A percentile compares a stretch with the other conserved stretches of the same genome.
Conservation (phyloP, 1,140 invertebrate species). For the Microplitis demolitor region DNA sequence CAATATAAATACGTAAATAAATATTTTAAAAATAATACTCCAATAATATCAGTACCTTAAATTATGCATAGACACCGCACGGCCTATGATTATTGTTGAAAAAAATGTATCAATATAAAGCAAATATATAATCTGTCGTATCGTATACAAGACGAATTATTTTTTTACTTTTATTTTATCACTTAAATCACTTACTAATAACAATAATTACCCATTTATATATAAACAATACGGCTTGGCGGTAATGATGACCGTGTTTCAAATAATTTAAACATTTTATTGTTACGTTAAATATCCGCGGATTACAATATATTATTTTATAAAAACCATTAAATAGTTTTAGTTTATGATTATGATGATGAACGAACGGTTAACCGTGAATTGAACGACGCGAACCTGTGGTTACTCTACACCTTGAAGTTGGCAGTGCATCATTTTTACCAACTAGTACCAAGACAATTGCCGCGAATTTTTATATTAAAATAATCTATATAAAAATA, state of each 20-base stretch:
- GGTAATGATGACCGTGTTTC: constrained; percentile 36
- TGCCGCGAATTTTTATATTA: constrained; percentile 22
- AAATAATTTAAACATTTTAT: constrained; percentile 44
- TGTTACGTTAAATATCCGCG: constrained; percentile 24
- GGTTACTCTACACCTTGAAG: constrained; percentile 38
- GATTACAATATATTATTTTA: background rate
- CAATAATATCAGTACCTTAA: constrained; percentile 44
- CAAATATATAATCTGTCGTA: constrained; percentile 44
- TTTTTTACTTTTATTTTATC: background rate
- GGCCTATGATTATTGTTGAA: constrained; percentile 46
- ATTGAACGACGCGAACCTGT: constrained; percentile 51
- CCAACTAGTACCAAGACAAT: background rate
- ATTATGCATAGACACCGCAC: constrained; percentile 57
- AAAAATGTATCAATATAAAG: constrained; percentile 52
- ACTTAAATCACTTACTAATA: constrained; percentile 17
- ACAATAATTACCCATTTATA: constrained; percentile 35
- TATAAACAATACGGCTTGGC: constrained; percentile 36
- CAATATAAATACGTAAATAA: background rate
- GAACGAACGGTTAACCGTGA: constrained; percentile 46
- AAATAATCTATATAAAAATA: background rate
- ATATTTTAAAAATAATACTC: constrained; percentile 6
- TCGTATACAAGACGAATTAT: constrained; percentile 33
- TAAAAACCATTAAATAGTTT: constrained; percentile 26
- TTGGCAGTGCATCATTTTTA: constrained; percentile 26
- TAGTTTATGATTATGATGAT: constrained; percentile 36